phyloP scores from a whole-genome alignment of 2,113 vertebrate genomes.

The Coptodon bakossiorum region DNA sequence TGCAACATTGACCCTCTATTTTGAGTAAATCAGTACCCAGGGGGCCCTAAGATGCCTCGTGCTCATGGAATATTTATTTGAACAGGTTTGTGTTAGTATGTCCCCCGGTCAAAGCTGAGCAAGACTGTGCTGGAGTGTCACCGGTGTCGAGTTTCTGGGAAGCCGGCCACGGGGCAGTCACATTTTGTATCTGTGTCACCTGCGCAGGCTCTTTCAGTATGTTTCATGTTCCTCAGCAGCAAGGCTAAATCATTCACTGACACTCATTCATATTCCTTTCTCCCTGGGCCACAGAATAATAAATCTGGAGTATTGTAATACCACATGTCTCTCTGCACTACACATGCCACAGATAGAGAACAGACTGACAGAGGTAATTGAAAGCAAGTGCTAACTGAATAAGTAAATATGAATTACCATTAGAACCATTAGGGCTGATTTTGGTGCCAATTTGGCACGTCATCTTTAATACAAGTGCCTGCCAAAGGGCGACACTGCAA shows the following conservation, averaged over 20 bases:
- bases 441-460: constrained; percentile 38
- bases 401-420: constrained; percentile 51
- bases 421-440: constrained; percentile 31
- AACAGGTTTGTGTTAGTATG: constrained; percentile 48
- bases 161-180: constrained; percentile 37
- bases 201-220: constrained; percentile 33
- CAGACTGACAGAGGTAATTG: constrained; percentile 45
- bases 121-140: constrained; percentile 35
- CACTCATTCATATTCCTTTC: constrained; percentile 52
- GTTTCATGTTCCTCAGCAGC: constrained; percentile 43
- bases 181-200: constrained; percentile 59
- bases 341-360: constrained; percentile 42
- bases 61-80: constrained; percentile 64
- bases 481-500: constrained; percentile 27
- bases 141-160: constrained; percentile 54
- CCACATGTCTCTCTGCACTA: constrained; percentile 34
- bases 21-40: constrained; percentile 70
- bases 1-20: constrained; percentile 73
- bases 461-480: not conserved
- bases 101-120: constrained; percentile 12
- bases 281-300: constrained; percentile 17
- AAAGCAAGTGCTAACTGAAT: constrained; percentile 54
- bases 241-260: constrained; percentile 56
- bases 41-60: constrained; percentile 56
- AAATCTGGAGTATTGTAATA: constrained; percentile 37